Percentiles rank a stretch among this genome's conserved stretches.
These are phyloP conservation scores for Cryptoprocta ferox DNA, from an alignment of 2,797 vertebrate genomes.

Conservation along the genomic window DNA sequence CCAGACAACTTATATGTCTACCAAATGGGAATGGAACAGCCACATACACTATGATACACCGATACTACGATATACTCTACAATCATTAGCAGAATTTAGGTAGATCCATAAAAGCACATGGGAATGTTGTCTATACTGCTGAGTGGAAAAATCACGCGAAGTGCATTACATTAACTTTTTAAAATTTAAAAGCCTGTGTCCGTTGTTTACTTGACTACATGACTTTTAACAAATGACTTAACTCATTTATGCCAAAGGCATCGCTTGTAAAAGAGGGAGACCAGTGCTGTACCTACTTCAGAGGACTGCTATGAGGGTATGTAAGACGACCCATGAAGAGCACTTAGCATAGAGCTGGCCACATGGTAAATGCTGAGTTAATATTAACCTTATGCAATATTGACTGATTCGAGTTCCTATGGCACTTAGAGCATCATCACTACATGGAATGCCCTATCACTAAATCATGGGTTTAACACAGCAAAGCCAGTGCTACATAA, in stretches of 20 bases:
- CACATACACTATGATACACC: neutral
- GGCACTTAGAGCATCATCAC: neutral
- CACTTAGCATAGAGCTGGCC: neutral
- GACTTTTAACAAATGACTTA: conserved; percentile 11
- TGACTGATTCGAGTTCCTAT: neutral
- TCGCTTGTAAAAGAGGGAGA: neutral
- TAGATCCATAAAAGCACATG: neutral
- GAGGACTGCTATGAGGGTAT: neutral
- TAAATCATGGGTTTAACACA: neutral
- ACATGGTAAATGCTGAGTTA: neutral
- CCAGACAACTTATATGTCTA: neutral
- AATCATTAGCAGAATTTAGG: neutral
- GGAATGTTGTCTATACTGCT: neutral
- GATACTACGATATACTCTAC: neutral
- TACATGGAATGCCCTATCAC: neutral
- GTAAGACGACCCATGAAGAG: neutral
- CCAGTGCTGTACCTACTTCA: neutral
- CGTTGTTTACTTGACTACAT: neutral
- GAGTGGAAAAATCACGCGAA: neutral
- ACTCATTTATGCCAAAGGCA: neutral
- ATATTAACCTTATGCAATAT: neutral
- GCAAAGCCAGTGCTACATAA: conserved; percentile 8
- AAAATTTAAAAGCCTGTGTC: conserved; percentile 5
- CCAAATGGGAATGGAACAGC: neutral
- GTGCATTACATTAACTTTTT: neutral